Percentiles rank a stretch among this genome's conserved stretches.
These are phyloP conservation scores for Brachionus angularis DNA, from an alignment of 1,140 invertebrate genomes.

Conservation along the genomic window DNA sequence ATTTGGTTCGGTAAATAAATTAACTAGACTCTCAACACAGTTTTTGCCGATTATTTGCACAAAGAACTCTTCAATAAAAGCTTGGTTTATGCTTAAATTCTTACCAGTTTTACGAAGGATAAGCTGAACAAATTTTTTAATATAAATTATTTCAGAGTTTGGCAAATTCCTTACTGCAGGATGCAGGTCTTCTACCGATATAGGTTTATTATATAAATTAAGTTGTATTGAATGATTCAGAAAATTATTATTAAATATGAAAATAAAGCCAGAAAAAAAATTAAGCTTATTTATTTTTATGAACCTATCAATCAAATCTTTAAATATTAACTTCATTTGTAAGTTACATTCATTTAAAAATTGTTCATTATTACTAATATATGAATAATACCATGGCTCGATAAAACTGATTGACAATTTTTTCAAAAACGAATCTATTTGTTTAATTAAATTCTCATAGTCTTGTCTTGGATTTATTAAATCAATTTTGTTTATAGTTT, in stretches of 20 bases:
- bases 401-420: slow-evolving; percentile 13
- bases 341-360: slow-evolving; percentile 1
- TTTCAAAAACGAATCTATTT: background rate
- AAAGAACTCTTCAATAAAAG: slow-evolving; percentile 19
- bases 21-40: slow-evolving; percentile 15
- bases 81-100: slow-evolving; percentile 5
- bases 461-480: background rate
- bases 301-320: slow-evolving; percentile 25
- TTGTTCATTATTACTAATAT: slow-evolving; percentile 21
- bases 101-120: slow-evolving; percentile 19
- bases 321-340: background rate
- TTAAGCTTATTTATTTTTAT: background rate
- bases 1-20: background rate
- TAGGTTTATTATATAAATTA: background rate
- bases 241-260: slow-evolving; percentile 19
- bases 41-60: slow-evolving; percentile 32
- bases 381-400: slow-evolving; percentile 9
- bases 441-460: background rate
- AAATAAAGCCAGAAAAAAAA: background rate
- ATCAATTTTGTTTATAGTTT: background rate
- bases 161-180: slow-evolving; percentile 6
- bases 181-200: background rate
- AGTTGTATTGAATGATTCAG: background rate
- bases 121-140: slow-evolving; percentile 25
- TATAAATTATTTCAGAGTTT: slow-evolving; percentile 11